These are phyloP conservation scores for Hyla sarda DNA, from an alignment of 2,113 vertebrate genomes.

Conservation along the genomic window DNA sequence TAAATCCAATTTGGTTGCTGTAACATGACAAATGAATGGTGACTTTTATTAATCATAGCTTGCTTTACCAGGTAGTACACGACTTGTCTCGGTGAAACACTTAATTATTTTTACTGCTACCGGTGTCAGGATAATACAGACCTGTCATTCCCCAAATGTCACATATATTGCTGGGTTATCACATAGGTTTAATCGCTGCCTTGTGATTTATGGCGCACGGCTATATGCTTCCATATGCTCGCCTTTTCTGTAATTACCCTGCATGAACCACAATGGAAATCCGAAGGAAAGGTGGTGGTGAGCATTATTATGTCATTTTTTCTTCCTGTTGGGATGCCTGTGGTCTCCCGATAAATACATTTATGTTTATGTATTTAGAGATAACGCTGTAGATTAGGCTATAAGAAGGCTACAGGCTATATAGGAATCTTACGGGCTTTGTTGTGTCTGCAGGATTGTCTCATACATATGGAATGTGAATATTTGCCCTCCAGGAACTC, in stretches of 20 bases:
- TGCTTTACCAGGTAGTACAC: slow-evolving; percentile 24
- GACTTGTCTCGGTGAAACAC: slow-evolving; percentile 50
- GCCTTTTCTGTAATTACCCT: slow-evolving; percentile 13
- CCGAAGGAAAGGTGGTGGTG: neutral
- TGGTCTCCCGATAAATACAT: slow-evolving; percentile 6
- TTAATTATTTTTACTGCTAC: slow-evolving; percentile 54
- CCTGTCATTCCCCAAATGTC: slow-evolving; percentile 47
- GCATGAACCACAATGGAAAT: slow-evolving; percentile 16
- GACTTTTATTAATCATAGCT: slow-evolving; percentile 56
- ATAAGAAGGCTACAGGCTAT: neutral
- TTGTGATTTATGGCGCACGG: slow-evolving; percentile 27
- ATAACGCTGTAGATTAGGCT: neutral
- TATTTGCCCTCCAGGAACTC: slow-evolving; percentile 6
- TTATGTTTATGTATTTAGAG: neutral
- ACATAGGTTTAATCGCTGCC: slow-evolving; percentile 24
- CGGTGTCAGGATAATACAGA: slow-evolving; percentile 53
- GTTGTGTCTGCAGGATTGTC: neutral
- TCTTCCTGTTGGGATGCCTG: slow-evolving; percentile 1
- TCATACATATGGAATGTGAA: neutral
- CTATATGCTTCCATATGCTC: slow-evolving; percentile 28
- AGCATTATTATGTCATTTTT: slow-evolving; percentile 27
- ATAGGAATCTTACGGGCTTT: slow-evolving; percentile 8
- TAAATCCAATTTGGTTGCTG: slow-evolving; percentile 52
- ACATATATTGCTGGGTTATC: slow-evolving; percentile 41
- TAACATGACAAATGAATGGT: slow-evolving; percentile 54